Percentiles rank a stretch among this genome's conserved stretches.
These are phyloP conservation scores for Cryptoleucopteryx plumbea DNA, from an alignment of 2,113 vertebrate genomes.

Conservation along the genomic window DNA sequence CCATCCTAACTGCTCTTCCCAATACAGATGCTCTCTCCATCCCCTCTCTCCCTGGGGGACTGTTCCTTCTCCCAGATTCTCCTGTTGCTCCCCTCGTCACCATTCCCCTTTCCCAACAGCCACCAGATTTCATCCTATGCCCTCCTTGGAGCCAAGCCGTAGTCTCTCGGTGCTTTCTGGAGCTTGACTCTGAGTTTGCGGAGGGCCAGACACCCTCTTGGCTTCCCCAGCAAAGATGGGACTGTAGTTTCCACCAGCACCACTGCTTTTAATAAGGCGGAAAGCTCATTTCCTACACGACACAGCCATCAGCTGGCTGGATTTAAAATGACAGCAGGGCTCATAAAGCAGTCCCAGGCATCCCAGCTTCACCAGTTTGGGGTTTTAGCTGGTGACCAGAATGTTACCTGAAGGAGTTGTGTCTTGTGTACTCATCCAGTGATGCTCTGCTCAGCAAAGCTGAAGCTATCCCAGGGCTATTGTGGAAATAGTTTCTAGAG, in stretches of 20 bases:
- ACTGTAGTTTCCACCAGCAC: neutral
- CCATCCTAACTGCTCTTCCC: neutral
- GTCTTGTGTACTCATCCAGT: neutral
- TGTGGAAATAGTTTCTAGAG: neutral
- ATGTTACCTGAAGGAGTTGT: neutral
- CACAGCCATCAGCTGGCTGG: constrained; percentile 53
- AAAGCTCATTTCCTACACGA: neutral
- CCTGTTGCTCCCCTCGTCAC: accelerated
- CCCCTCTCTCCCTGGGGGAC: neutral
- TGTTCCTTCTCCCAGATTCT: neutral
- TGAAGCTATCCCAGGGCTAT: neutral
- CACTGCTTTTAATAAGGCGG: neutral
- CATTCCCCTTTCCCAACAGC: neutral
- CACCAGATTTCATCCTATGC: neutral
- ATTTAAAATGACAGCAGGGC: constrained; percentile 4
- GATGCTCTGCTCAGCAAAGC: neutral
- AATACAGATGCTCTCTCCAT: neutral
- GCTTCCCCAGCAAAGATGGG: neutral
- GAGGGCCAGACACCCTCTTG: neutral
- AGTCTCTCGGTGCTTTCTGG: neutral
- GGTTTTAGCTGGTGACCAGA: neutral
- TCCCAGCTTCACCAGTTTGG: too few relatives aligned
- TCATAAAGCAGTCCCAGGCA: neutral
- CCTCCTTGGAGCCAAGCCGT: neutral
- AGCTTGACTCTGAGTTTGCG: neutral